These are phyloP conservation scores for Volucella inanis DNA, from an alignment of 2,888 invertebrate genomes.

Conservation along the genomic window DNA sequence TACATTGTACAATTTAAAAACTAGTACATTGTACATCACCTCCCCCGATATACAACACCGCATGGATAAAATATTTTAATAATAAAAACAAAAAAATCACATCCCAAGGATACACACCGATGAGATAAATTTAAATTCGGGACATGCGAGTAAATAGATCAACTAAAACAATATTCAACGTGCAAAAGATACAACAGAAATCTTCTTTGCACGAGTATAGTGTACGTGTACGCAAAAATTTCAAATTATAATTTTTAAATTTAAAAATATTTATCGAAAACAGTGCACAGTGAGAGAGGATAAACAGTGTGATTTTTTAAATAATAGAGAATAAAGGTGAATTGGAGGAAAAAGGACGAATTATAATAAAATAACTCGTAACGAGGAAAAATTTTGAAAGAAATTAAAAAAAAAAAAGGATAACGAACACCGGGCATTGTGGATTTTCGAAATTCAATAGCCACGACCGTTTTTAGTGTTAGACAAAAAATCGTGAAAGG, in stretches of 20 bases:
- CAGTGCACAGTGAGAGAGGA: slow-evolving; percentile 23
- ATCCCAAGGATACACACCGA: slow-evolving; percentile 46
- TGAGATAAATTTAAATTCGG: slow-evolving; percentile 12
- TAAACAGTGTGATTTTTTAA: slow-evolving; percentile 18
- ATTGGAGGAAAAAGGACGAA: slow-evolving; percentile 30
- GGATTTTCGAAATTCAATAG: slow-evolving; percentile 55
- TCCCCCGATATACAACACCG: slow-evolving; percentile 36
- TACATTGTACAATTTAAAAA: slow-evolving; percentile 28
- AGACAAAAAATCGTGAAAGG: slow-evolving; percentile 68
- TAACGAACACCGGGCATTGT: slow-evolving; percentile 61
- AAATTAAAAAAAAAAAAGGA: slow-evolving; percentile 51
- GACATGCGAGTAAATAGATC: slow-evolving; percentile 5
- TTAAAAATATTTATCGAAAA: neutral
- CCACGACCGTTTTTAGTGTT: slow-evolving; percentile 47
- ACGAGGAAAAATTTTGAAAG: slow-evolving; percentile 17
- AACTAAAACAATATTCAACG: neutral
- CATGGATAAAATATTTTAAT: slow-evolving; percentile 56
- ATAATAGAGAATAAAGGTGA: slow-evolving; percentile 19
- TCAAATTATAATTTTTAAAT: slow-evolving; percentile 5
- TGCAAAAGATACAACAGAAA: slow-evolving; percentile 4
- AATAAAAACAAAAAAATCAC: too few relatives aligned
- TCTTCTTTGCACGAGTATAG: neutral
- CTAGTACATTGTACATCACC: too few relatives aligned
- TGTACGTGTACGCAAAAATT: slow-evolving; percentile 4
- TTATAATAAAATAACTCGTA: slow-evolving; percentile 9